A percentile compares a stretch with the other conserved stretches of the same genome.
These are phyloP conservation scores for Lophius piscatorius DNA, from an alignment of 2,113 vertebrate genomes.

Conservation along the genomic window DNA sequence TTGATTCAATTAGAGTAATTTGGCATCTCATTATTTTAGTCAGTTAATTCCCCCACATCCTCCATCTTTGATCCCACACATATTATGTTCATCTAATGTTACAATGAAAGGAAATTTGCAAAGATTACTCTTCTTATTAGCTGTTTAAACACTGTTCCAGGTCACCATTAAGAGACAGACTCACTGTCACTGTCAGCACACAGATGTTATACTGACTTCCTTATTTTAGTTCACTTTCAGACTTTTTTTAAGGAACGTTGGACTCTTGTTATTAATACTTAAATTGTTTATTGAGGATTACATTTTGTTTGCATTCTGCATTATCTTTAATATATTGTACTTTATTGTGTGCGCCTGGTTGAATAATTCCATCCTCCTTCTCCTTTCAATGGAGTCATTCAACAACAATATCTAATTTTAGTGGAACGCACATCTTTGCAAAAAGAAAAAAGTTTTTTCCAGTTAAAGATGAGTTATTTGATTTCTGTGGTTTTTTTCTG, in stretches of 20 bases:
- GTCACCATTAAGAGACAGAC: too few relatives aligned
- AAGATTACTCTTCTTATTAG: neutral
- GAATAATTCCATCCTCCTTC: neutral
- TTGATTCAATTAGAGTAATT: neutral
- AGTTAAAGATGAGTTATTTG: neutral
- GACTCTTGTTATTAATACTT: neutral
- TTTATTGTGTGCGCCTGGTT: too few relatives aligned
- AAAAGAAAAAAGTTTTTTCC: neutral
- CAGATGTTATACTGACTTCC: conserved; percentile 54
- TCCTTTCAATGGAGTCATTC: neutral
- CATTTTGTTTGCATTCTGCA: too few relatives aligned
- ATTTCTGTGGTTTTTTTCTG: conserved; percentile 1
- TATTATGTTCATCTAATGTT: neutral
- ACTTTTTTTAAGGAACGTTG: conserved; percentile 13
- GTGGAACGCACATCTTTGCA: neutral
- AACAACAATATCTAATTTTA: neutral
- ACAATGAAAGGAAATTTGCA: neutral
- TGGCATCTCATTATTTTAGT: neutral
- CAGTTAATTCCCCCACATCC: too few relatives aligned
- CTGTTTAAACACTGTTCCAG: neutral
- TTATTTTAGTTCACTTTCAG: conserved; percentile 37
- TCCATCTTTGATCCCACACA: neutral
- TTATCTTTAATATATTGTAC: too few relatives aligned
- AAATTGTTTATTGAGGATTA: too few relatives aligned
- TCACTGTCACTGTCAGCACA: conserved; percentile 1